Percentiles rank a stretch among this genome's conserved stretches.
Evolutionary conservation across 2,797 vertebrate species (phyloP).

Genomic region (Tympanoctomys barrerae): DNA sequence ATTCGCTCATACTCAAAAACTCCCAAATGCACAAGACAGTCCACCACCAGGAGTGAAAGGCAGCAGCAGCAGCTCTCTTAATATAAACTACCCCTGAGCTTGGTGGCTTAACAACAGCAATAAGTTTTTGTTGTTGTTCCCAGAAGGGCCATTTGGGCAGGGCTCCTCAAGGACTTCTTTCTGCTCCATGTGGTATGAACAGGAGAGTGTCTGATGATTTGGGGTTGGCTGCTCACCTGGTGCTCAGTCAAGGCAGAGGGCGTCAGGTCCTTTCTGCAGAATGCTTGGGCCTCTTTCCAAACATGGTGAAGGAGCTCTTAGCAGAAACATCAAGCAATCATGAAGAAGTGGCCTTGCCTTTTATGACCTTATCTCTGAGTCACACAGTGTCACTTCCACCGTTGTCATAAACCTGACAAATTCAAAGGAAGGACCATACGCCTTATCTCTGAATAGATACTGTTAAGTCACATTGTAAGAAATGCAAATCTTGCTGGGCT

Average conservation of each 20-base stretch:
- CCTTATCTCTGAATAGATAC: not conserved
- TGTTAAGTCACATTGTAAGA: not conserved
- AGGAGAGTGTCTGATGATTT: not conserved
- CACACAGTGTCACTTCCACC: not conserved
- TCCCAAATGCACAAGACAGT: not conserved
- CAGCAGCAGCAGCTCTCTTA: not conserved
- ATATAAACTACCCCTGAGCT: not conserved
- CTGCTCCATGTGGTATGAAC: not conserved
- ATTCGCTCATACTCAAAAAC: not conserved
- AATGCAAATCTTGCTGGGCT: not conserved
- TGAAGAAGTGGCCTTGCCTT: not conserved
- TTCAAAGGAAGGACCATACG: not conserved
- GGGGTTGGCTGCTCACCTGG: not conserved
- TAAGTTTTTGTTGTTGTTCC: not conserved
- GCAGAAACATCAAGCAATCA: not conserved
- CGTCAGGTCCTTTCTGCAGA: not conserved
- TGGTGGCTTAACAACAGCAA: not conserved
- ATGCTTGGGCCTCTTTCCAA: not conserved
- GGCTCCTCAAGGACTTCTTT: not conserved
- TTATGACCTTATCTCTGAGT: not conserved
- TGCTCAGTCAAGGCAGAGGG: not conserved
- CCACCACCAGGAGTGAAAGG: not conserved
- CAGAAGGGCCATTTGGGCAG: not conserved
- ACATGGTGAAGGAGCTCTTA: not conserved
- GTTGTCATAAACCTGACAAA: slow-evolving; percentile 9